Percentiles rank a stretch among this genome's conserved stretches.
Evolutionary conservation across 2,797 vertebrate genomes (phyloP).

Genomic region (Emys orbicularis): DNA sequence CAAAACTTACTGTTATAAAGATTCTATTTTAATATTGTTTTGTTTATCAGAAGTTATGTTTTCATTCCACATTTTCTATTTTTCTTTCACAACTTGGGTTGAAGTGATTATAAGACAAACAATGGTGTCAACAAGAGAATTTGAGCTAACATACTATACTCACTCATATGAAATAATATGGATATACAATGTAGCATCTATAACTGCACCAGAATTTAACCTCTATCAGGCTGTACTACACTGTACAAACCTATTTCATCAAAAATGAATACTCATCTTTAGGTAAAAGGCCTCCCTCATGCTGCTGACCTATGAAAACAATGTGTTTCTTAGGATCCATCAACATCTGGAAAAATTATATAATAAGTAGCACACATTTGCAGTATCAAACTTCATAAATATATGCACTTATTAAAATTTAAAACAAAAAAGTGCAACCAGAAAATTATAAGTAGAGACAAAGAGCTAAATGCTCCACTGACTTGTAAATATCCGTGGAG

Average conservation of each 20-base stretch:
- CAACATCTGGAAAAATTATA: not conserved
- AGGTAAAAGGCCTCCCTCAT: not conserved
- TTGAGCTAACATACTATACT: not conserved
- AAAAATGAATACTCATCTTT: not conserved
- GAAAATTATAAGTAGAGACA: not conserved
- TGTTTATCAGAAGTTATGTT: not conserved
- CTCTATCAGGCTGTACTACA: not conserved
- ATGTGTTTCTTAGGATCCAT: not conserved
- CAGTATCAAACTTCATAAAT: not conserved
- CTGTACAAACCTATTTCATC: not conserved
- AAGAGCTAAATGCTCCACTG: not conserved
- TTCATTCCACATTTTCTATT: not conserved
- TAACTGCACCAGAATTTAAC: not conserved
- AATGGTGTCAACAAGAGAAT: constrained; percentile 17
- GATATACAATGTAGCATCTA: not conserved
- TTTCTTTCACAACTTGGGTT: constrained; percentile 32
- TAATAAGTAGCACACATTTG: rapidly evolving
- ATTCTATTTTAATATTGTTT: constrained; percentile 8
- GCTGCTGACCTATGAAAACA: not conserved
- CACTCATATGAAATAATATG: not conserved
- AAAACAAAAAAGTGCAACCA: not conserved
- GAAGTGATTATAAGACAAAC: constrained; percentile 42
- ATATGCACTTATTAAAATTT: not conserved
- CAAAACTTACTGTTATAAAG: constrained; percentile 41
- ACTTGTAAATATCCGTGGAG: not conserved